These are phyloP conservation scores for Ornithoptera alexandrae DNA, from an alignment of 2,888 invertebrate species.

Conservation along the genomic window DNA sequence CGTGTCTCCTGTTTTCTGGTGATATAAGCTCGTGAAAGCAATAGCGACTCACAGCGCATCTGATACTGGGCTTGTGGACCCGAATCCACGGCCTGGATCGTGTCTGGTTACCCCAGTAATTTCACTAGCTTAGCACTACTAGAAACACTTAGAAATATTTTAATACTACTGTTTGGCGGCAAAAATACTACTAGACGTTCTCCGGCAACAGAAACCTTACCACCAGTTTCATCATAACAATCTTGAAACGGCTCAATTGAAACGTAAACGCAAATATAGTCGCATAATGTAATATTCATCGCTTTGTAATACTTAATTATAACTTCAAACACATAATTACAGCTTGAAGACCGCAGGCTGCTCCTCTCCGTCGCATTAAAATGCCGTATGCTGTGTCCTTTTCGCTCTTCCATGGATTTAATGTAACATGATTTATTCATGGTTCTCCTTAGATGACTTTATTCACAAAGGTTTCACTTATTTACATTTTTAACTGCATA, in stretches of 20 bases:
- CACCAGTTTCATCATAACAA: neutral
- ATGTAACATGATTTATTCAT: conserved; percentile 59
- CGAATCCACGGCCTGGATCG: too few species aligned
- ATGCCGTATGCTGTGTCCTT: conserved; percentile 44
- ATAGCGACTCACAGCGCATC: too few species aligned
- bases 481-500: neutral
- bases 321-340: conserved; percentile 69
- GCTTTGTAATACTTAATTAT: conserved; percentile 64
- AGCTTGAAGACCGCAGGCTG: conserved; percentile 38
- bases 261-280: conserved; percentile 39
- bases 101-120: too few species aligned
- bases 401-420: conserved; percentile 48
- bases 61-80: too few species aligned
- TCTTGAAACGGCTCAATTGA: conserved; percentile 24
- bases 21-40: too few species aligned
- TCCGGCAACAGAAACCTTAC: too few species aligned
- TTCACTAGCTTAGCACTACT: too few species aligned
- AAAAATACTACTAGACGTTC: too few species aligned
- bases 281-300: conserved; percentile 56
- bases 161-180: too few species aligned
- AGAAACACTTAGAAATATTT: too few species aligned
- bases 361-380: conserved; percentile 30
- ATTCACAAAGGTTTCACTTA: conserved; percentile 28
- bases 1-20: too few species aligned
- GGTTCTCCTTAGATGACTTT: conserved; percentile 43